These are phyloP conservation scores for Apodemia mormo DNA, from an alignment of 2,888 invertebrate species.

Conservation along the genomic window DNA sequence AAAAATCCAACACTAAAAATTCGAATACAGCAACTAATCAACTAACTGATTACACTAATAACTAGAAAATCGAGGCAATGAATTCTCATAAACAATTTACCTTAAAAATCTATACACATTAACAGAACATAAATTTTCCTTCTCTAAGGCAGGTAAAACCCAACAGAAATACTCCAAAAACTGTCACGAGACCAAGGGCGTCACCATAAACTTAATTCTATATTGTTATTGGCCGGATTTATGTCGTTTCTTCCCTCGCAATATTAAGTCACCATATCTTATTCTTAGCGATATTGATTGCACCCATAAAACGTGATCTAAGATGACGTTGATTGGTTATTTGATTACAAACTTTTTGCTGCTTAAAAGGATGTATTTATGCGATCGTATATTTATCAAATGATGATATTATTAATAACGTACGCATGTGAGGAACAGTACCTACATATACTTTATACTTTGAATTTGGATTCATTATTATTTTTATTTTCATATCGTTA, in stretches of 20 bases:
- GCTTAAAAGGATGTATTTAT: slow-evolving; percentile 43
- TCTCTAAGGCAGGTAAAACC: background rate
- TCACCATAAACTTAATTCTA: slow-evolving; percentile 72
- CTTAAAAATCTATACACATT: background rate
- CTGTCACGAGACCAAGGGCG: slow-evolving; percentile 67
- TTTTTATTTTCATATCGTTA: no score
- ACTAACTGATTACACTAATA: no score
- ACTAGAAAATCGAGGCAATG: no score
- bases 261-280: slow-evolving; percentile 64
- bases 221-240: slow-evolving; percentile 75
- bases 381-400: background rate
- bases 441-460: no score
- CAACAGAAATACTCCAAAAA: slow-evolving; percentile 47
- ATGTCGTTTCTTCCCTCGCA: slow-evolving; percentile 64
- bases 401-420: no score
- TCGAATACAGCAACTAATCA: no score
- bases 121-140: background rate
- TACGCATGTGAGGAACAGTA: no score
- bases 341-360: slow-evolving; percentile 39
- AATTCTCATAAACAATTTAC: background rate
- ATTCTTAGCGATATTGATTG: slow-evolving; percentile 52
- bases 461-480: no score
- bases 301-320: slow-evolving; percentile 49
- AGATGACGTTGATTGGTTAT: slow-evolving; percentile 58
- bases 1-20: no score